Base-by-base conservation (phyloP, 2,797 vertebrate species). In the Crypturellus tataupa region DNA sequence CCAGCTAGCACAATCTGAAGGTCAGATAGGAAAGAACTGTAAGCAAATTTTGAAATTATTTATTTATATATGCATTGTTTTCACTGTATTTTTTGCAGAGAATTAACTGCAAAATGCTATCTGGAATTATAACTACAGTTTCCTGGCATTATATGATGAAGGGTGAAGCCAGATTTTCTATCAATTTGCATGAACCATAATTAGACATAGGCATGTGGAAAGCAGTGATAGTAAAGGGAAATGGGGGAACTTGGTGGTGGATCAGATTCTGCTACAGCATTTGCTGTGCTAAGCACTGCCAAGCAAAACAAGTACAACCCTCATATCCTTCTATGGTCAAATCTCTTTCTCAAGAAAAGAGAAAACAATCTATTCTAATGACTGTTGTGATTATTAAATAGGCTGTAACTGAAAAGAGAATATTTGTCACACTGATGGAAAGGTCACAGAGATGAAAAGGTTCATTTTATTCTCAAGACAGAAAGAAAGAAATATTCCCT, bases 211-310 rank as follows among this genome's bases (percentile, higher is more conserved):
- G 49, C 51, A 42, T 56, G 55, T 9, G 20, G 67, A 83, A 75
- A 67, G 12, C 21, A 85, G 12, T 56, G 58, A 56, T 71, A 80
- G 29, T 85, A 13, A 58, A 3, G 2, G 33, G 75, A 92, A 93
- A 84, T 0, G 6, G 71, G 9, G 16, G n/a, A 92, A 95, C 83
- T 12, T 17, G 2, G 39, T 88, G 62, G 73, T 63, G 24, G 40
- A 78, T 93, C 85, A 85, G 15, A 53, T 90, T 91, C 80, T 95
- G 79, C 69, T 85, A 4, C 37, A 53, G 42, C 20, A 81, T 95
- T 94, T 76, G 29, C 42, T 86, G 80, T 67, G 69, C 89, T 63
- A 21, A 90, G 27, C 67, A 56, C 73, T 88, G 56, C n/a, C 94
- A 70, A 80, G 83, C 71, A 13, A 91, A 69, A 29, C 39, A 69